phyloP scores from a whole-genome alignment of 2,888 invertebrate species.

The Habroteleia sp. region DNA sequence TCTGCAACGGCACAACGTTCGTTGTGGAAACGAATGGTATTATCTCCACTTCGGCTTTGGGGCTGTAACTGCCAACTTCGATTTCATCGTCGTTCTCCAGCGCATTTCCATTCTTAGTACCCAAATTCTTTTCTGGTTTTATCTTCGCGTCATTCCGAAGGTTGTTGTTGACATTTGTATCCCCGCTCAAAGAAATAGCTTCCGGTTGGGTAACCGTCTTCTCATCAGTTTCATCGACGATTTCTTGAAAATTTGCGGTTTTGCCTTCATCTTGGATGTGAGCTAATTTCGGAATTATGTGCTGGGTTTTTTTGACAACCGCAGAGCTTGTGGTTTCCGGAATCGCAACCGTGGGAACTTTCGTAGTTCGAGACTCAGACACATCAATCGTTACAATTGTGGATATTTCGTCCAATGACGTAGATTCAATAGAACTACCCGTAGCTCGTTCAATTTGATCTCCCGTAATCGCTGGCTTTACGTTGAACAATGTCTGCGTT shows the following conservation, averaged over 20 bases:
- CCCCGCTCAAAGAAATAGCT: constrained; percentile 71
- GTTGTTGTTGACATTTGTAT: constrained; percentile 70
- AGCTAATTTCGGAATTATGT: constrained; percentile 19
- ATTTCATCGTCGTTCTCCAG: constrained; percentile 58
- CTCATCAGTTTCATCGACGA: constrained; percentile 43
- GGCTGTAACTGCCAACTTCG: constrained; percentile 50
- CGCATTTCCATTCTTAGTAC: constrained; percentile 59
- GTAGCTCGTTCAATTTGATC: constrained; percentile 44
- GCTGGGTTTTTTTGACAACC: constrained; percentile 2
- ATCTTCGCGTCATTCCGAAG: constrained; percentile 41
- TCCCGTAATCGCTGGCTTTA: constrained; percentile 26
- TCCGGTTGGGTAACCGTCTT: constrained; percentile 30
- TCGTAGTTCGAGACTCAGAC: constrained; percentile 6
- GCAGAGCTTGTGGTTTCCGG: constrained; percentile 2
- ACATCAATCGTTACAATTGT: constrained; percentile 54
- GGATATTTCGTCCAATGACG: constrained; percentile 18
- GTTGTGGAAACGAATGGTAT: constrained; percentile 68
- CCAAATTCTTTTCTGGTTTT: constrained; percentile 35
- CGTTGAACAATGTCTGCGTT: constrained; percentile 14
- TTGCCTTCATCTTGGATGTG: constrained; percentile 60
- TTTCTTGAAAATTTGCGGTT: constrained; percentile 42
- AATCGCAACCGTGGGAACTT: neutral
- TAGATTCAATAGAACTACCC: neutral
- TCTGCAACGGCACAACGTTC: constrained; percentile 53
- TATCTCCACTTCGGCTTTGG: constrained; percentile 73